Percentiles rank a stretch among this genome's conserved stretches.
Evolutionary conservation across 1,140 invertebrate species (phyloP).

Genomic region (Triops longicaudatus): DNA sequence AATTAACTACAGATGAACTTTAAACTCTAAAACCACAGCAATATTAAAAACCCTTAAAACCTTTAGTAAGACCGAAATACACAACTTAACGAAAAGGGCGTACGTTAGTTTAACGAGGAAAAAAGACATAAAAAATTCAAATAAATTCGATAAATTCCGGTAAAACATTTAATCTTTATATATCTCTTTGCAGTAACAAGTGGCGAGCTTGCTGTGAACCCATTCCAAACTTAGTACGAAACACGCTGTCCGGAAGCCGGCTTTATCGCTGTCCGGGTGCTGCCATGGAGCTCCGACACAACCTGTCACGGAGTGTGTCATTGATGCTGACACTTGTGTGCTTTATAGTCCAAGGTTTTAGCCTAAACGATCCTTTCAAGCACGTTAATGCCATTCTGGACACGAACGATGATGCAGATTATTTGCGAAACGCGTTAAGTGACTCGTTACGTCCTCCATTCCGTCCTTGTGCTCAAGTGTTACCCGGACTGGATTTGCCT

Average conservation of each 20-base stretch:
- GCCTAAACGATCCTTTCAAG: neutral
- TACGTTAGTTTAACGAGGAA: no score
- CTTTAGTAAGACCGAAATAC: no score
- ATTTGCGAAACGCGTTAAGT: neutral
- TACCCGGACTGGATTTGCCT: constrained; percentile 32
- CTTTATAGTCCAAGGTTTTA: constrained; percentile 11
- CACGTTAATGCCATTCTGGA: neutral
- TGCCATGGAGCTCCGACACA: neutral
- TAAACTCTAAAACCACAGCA: no score
- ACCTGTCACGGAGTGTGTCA: constrained; percentile 1
- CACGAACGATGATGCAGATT: neutral
- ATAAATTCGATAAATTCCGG: no score
- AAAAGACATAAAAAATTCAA: no score
- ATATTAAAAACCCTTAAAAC: no score
- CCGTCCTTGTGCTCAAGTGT: constrained; percentile 32
- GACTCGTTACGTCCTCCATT: neutral
- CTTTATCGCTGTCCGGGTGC: neutral
- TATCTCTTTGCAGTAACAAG: no score
- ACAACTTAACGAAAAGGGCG: no score
- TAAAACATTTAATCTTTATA: no score
- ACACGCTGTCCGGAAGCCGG: neutral
- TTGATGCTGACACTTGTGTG: neutral
- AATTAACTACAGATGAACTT: no score
- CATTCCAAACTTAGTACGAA: neutral
- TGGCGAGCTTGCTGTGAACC: neutral